Base-by-base conservation (phyloP, 2,888 invertebrate species). In the Eugnorisma glareosa region DNA sequence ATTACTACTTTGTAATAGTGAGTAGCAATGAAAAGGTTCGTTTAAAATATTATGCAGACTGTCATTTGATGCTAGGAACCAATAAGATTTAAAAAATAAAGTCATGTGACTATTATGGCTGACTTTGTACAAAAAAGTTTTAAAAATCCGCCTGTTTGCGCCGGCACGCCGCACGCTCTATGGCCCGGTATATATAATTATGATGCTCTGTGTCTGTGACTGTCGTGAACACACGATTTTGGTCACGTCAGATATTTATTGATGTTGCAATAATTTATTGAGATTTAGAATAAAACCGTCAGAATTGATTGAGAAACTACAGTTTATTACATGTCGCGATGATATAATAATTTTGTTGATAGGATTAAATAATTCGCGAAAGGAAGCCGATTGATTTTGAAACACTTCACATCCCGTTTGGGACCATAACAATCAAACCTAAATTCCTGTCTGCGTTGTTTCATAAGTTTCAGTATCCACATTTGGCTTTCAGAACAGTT, bases 291-390 rank as follows among this genome's bases (percentile, higher is more conserved):
- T 71, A 67, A 69, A 69, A 70, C 75, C 71, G 43, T 40, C 67
- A 40, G 66, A 74, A 59, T 70, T 75, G 67, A 79, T 86, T 83
- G 70, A 84, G 85, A 79, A 86, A 85, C 63, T 76, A 35, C 64
- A 74, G 67, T 63, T 45, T 57, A 73, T 87, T 82, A 74, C 82
- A 75, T 82, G 67, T 45, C 40, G 11, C 35, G 54, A n/a, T 86
- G 79, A 79, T 84, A 86, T 86, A 86, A 84, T 82, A 77, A 67
- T 73, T 67, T 18, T 64, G 75, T 73, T 74, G 37, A 77, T 84
- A 84, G 57, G 15, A 67, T 82, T 45, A 51, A 77, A 70, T 76
- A 61, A 78, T 77, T 64, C 67, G 71, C 67, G 59, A 67, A 54
- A 67, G 67, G 61, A 72, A 61, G 57, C 63, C 51, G 77, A 72